Evolutionary conservation across 2,888 invertebrate genomes (phyloP), one percentile per base, ranked within the genome.

Genomic region (Thecophora atra): DNA sequence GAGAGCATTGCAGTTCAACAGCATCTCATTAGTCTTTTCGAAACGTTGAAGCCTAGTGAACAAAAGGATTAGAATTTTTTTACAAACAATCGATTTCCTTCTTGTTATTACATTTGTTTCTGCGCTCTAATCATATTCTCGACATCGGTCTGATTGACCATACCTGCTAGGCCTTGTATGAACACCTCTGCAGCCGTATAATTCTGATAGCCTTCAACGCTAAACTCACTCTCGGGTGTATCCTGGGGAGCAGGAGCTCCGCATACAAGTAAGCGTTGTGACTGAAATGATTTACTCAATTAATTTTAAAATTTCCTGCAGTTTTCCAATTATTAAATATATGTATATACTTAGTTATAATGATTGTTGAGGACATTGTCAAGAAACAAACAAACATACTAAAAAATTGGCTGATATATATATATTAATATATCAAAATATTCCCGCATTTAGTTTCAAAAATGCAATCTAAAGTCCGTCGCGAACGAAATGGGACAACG

Each of bases 1-100:
- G n/a, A 99, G 86, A 21, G 95, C 94, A 86, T 98, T 98, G 84
- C 98, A 98, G 85, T 98, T 99, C 13, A 96, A 93, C 42, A 99
- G 88, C 99, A 99, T 99, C 88, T 99, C 99, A 82, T 99, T 99
- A 0, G 99, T 99, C 86, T 99, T 99, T 83, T 99, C 99, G 88
- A 98, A 99, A 71, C 98, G 90, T 81, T 96, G 95, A 30, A 99
- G 86, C 95, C 97, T 97, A 82, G 47, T 54, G 37, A 51, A 70
- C 13, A 60, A 19, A 21, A n/a, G 17, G 21, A 30, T 60, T 68
- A 69, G 30, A 21, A 47, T 28, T 8, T 17, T 52, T n/a, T 52
- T n/a, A n/a, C n/a, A n/a, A 30, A 4, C 2, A 13, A 67, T 44
- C 15, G 26, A 17, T 21, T 26, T 6, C 4, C 17, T 63, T 62